Base-by-base conservation (phyloP, 1,140 invertebrate species). In the Pentalonia nigronervosa region DNA sequence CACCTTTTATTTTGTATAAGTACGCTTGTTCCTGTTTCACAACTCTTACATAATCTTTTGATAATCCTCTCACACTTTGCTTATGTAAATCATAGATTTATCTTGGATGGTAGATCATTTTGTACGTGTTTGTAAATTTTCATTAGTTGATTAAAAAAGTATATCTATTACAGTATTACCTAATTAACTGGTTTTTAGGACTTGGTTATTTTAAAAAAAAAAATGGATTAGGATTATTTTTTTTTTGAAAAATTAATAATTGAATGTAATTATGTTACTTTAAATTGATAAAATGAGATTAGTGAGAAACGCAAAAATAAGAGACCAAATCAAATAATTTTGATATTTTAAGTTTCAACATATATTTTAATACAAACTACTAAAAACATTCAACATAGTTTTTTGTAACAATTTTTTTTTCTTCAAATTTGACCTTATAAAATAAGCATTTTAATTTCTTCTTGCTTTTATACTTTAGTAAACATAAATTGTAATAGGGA, bases 101-200 rank as follows among this genome's bases (percentile, higher is more conserved):
- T 76, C 14, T n/a, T 76, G 60, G 4, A 14, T 0, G 17, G 60
- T 76, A 17, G 60, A 76, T 76, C 4, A 76, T 76, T 76, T 76
- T n/a, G 60, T n/a, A 14, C 7, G n/a, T 4, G 14, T 76, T 76
- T n/a, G 30, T n/a, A 76, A n/a, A 76, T 17, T 76, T 76, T 76
- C 60, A 76, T 76, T 76, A 76, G n/a, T 76, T 76, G 60, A 76
- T 76, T 76, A 76, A 76, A n/a, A 67, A 76, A n/a, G 60, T 76
- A 34, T n/a, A 76, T 14, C 14, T 76, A 76, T n/a, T n/a, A 34
- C n/a, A 0, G 41, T 41, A 41, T 41, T 2, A 41, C 4, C 8
- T n/a, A 76, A 17, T 76, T n/a, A n/a, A n/a, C n/a, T 76, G n/a
- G 30, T 76, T 76, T 67, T n/a, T 67, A n/a, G 41, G 41, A n/a